Evolutionary conservation across 1,140 invertebrate genomes (phyloP).

Genomic region (Tribolium castaneum): DNA sequence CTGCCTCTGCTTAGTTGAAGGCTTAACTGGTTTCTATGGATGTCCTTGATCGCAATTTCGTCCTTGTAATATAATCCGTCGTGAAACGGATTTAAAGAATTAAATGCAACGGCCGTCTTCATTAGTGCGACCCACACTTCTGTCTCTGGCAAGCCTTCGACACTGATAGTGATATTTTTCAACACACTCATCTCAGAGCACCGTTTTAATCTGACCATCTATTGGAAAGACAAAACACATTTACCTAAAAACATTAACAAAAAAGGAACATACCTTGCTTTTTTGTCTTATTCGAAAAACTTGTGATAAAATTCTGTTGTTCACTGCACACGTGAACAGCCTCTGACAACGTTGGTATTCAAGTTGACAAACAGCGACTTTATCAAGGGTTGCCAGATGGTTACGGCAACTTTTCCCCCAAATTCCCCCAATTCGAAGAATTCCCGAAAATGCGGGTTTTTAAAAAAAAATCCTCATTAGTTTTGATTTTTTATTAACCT

Average conservation of each 20-base stretch:
- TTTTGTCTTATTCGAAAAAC: constrained; percentile 25
- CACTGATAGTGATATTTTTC: neutral
- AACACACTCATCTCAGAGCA: constrained; percentile 47
- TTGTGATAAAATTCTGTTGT: constrained; percentile 8
- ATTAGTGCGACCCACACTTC: constrained; percentile 26
- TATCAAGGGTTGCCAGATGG: no score
- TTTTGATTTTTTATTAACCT: no score
- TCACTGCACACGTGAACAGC: neutral
- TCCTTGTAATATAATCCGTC: constrained; percentile 19
- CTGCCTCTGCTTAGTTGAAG: constrained; percentile 18
- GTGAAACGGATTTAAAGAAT: constrained; percentile 23
- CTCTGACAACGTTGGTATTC: neutral
- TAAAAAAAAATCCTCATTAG: no score
- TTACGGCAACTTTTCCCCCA: no score
- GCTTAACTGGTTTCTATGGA: constrained; percentile 13
- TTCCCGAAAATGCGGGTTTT: no score
- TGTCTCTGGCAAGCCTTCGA: constrained; percentile 2
- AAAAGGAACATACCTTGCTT: neutral
- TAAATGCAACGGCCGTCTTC: constrained; percentile 22
- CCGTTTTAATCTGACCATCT: constrained; percentile 20
- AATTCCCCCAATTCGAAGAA: no score
- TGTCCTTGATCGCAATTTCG: constrained; percentile 11
- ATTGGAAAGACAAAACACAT: constrained; percentile 1
- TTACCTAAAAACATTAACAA: constrained; percentile 8
- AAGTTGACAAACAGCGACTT: neutral